Evolutionary conservation across 2,797 vertebrate genomes (phyloP).

Genomic region (Pteropus rufus): DNA sequence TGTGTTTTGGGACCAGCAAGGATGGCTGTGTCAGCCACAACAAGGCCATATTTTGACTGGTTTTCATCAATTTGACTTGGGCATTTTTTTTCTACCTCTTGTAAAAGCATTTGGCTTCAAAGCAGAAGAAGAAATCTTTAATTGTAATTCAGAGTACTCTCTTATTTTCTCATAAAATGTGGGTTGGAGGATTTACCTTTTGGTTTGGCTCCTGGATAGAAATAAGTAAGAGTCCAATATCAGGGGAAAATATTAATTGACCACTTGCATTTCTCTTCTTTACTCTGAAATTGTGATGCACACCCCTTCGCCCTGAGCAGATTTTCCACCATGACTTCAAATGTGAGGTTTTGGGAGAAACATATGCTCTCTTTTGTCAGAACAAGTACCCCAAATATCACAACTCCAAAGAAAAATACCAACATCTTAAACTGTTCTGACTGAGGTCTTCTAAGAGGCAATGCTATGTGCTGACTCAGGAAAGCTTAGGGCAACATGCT

Average conservation of each 20-base stretch:
- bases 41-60: constrained; percentile 55
- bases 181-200: constrained; percentile 37
- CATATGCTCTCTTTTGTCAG: neutral
- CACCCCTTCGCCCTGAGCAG: neutral
- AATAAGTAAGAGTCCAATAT: neutral
- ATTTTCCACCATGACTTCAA: neutral
- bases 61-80: constrained; percentile 61
- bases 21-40: neutral
- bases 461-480: constrained; percentile 60
- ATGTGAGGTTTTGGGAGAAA: neutral
- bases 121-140: constrained; percentile 33
- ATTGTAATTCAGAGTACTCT: constrained; percentile 53
- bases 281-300: neutral
- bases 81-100: neutral
- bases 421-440: neutral
- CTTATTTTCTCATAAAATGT: constrained; percentile 46
- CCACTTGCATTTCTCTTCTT: neutral
- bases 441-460: constrained; percentile 37
- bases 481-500: constrained; percentile 47
- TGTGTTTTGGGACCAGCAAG: constrained; percentile 29
- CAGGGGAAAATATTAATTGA: neutral
- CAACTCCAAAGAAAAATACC: neutral
- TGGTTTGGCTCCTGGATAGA: constrained; percentile 19
- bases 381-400: neutral
- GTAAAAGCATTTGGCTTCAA: constrained; percentile 53